phyloP scores from a whole-genome alignment of 2,888 invertebrate species.

The Leptopilina myrica region DNA sequence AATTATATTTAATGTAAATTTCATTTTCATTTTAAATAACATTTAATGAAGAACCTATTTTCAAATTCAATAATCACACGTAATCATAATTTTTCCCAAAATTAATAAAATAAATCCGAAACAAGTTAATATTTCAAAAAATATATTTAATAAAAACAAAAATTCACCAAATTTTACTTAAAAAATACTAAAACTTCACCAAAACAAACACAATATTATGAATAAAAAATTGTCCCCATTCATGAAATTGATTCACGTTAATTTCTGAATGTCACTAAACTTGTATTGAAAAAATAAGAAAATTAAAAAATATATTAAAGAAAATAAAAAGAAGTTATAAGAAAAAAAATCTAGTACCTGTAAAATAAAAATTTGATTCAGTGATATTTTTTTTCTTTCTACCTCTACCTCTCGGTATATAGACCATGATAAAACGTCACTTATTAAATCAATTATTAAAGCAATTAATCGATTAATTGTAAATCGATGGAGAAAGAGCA shows the following conservation, averaged over 20 bases:
- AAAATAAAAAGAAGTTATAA: neutral
- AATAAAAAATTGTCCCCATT: neutral
- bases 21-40: too few species aligned
- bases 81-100: too few species aligned
- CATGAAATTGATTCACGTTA: too few species aligned
- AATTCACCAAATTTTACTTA: too few species aligned
- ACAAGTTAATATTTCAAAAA: too few species aligned
- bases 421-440: slow-evolving; percentile 2
- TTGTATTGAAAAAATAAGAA: neutral
- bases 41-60: too few species aligned
- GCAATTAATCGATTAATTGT: neutral
- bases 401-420: slow-evolving; percentile 1
- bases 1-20: too few species aligned
- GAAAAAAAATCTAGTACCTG: neutral
- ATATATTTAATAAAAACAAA: too few species aligned
- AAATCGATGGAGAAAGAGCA: neutral
- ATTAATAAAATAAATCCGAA: too few species aligned
- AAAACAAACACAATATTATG: too few species aligned
- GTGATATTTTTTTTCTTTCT: neutral
- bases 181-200: too few species aligned
- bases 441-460: neutral
- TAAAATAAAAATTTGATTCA: neutral
- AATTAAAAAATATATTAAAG: neutral
- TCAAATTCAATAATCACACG: too few species aligned
- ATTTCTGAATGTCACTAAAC: neutral